A percentile compares a stretch with the other conserved stretches of the same genome.
Evolutionary conservation across 2,797 vertebrate genomes (phyloP).

Genomic region (Brachymystax lenok): DNA sequence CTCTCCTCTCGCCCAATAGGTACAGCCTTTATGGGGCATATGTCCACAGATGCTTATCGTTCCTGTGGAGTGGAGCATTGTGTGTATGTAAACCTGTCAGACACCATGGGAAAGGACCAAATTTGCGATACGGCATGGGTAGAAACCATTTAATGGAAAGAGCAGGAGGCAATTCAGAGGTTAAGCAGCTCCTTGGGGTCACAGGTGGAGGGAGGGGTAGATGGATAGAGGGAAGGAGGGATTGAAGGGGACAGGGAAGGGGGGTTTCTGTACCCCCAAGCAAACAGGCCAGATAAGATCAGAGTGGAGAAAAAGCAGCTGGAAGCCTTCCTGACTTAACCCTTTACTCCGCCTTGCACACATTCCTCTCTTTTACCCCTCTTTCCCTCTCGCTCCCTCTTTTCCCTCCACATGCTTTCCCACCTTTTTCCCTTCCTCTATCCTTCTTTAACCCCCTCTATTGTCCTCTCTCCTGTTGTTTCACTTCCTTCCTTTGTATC

Average conservation of each 20-base stretch:
- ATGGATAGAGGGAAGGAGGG: background rate
- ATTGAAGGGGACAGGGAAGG: constrained; percentile 15
- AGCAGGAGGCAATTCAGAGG: background rate
- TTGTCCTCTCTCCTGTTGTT: constrained; percentile 9
- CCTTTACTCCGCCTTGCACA: constrained; percentile 49
- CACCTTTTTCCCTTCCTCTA: constrained; percentile 29
- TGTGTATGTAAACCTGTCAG: constrained; percentile 3
- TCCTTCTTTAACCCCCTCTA: constrained; percentile 20
- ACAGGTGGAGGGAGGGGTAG: constrained; percentile 17
- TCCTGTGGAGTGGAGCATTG: background rate
- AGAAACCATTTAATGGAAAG: background rate
- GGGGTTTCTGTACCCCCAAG: constrained; percentile 42
- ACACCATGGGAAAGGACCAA: background rate
- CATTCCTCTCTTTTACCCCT: constrained; percentile 61
- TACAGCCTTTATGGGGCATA: background rate
- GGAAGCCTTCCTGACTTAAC: constrained; percentile 64
- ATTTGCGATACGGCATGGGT: background rate
- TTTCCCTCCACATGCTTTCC: constrained; percentile 14
- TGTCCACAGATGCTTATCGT: background rate
- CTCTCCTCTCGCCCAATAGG: no score
- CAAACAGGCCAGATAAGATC: constrained; percentile 71
- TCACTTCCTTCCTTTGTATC: constrained; percentile 8
- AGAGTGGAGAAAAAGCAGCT: constrained; percentile 65
- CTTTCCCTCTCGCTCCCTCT: constrained; percentile 17
- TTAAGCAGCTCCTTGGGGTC: background rate